phyloP scores from a whole-genome alignment of 2,888 invertebrate species.

The Agriopis leucophaearia region DNA sequence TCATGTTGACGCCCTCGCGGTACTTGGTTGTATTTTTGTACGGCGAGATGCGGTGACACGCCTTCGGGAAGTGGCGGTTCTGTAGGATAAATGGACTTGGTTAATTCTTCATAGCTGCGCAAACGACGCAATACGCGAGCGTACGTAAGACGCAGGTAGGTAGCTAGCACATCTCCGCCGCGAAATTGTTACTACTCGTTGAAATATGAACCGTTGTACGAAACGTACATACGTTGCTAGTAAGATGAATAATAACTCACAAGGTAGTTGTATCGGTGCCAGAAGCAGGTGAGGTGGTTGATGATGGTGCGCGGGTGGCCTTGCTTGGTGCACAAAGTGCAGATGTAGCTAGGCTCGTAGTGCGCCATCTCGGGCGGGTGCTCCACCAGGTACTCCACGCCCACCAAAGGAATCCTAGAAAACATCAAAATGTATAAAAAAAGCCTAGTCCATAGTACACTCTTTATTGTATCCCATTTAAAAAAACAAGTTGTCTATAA shows the following conservation, averaged over 20 bases:
- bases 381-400: constrained; percentile 93
- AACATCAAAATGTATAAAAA: neutral
- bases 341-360: constrained; percentile 91
- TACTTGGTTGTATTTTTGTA: constrained; percentile 87
- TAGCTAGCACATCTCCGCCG: too few relatives aligned
- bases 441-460: neutral
- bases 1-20: constrained; percentile 83
- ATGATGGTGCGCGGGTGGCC: constrained; percentile 93
- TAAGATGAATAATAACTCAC: constrained; percentile 65
- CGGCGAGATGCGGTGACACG: constrained; percentile 86
- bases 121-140: too few relatives aligned
- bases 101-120: neutral
- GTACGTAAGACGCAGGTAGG: too few relatives aligned
- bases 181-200: too few relatives aligned
- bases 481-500: too few relatives aligned
- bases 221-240: too few relatives aligned
- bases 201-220: too few relatives aligned
- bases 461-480: neutral
- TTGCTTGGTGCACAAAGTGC: constrained; percentile 92
- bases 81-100: constrained; percentile 54
- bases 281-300: constrained; percentile 92
- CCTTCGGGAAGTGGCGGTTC: constrained; percentile 87
- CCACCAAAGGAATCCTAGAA: constrained; percentile 85
- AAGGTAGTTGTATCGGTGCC: constrained; percentile 91
- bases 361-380: constrained; percentile 88